Conservation (phyloP, 2,888 invertebrate genomes). For the Cantharis rustica region DNA sequence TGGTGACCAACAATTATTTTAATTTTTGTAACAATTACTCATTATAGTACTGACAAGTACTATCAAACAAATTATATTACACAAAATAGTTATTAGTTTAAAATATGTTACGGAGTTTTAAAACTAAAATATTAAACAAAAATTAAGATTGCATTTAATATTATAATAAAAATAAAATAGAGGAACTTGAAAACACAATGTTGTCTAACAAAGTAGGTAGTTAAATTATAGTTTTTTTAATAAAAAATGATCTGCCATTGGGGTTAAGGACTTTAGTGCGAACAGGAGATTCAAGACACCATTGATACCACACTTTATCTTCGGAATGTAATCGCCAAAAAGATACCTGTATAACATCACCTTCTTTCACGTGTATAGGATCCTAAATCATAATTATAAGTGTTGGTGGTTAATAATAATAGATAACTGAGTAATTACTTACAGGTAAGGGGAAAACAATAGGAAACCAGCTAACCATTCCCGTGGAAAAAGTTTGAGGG, state of each 20-base stretch:
- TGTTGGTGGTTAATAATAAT: neutral
- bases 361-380: slow-evolving; percentile 73
- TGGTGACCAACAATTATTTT: too few relatives aligned
- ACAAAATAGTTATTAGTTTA: neutral
- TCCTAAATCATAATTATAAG: slow-evolving; percentile 58
- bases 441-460: slow-evolving; percentile 90
- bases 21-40: too few relatives aligned
- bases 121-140: neutral
- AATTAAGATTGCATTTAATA: neutral
- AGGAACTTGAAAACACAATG: neutral
- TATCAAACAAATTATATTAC: too few relatives aligned
- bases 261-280: slow-evolving; percentile 69
- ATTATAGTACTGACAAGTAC: too few relatives aligned
- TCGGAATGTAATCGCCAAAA: slow-evolving; percentile 85
- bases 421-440: slow-evolving; percentile 40
- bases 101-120: neutral
- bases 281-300: slow-evolving; percentile 73
- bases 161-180: neutral
- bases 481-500: slow-evolving; percentile 84
- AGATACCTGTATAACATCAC: slow-evolving; percentile 74
- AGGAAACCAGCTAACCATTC: slow-evolving; percentile 99
- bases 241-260: slow-evolving; percentile 74
- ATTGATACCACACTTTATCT: slow-evolving; percentile 95
- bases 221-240: slow-evolving; percentile 47
- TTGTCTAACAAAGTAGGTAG: neutral